A percentile compares a stretch with the other conserved stretches of the same genome.
These are phyloP conservation scores for Anorthoa munda DNA, from an alignment of 2,888 invertebrate genomes.

Conservation along the genomic window DNA sequence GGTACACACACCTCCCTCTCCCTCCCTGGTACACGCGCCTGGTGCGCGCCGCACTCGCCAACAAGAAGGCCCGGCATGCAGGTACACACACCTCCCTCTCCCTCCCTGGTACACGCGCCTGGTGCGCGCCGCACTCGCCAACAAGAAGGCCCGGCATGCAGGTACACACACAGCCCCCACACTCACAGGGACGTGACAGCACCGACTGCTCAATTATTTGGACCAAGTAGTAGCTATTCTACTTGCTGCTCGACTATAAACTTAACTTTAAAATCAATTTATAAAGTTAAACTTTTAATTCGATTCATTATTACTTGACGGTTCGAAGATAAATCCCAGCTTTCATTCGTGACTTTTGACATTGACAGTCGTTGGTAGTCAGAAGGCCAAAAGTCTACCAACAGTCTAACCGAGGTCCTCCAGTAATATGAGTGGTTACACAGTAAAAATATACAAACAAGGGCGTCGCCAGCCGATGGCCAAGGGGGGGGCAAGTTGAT, in stretches of 20 bases:
- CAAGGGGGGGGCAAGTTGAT: too few relatives aligned
- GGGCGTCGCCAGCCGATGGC: too few relatives aligned
- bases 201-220: too few relatives aligned
- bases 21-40: conserved; percentile 81
- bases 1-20: conserved; percentile 86
- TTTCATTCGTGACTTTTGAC: background rate
- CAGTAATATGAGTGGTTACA: too few relatives aligned
- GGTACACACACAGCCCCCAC: conserved; percentile 86
- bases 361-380: background rate
- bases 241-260: background rate
- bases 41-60: conserved; percentile 95
- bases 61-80: conserved; percentile 98
- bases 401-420: too few relatives aligned
- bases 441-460: too few relatives aligned
- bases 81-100: conserved; percentile 86
- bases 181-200: too few relatives aligned
- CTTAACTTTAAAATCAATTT: background rate
- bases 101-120: too few relatives aligned
- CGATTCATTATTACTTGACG: background rate
- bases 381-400: background rate
- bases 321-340: background rate
- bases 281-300: background rate
- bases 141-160: conserved; percentile 98
- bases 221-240: background rate
- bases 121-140: too few relatives aligned